Percentiles rank a stretch among this genome's conserved stretches.
phyloP scores from a whole-genome alignment of 2,113 vertebrate species.

The Nothobranchius furzeri region DNA sequence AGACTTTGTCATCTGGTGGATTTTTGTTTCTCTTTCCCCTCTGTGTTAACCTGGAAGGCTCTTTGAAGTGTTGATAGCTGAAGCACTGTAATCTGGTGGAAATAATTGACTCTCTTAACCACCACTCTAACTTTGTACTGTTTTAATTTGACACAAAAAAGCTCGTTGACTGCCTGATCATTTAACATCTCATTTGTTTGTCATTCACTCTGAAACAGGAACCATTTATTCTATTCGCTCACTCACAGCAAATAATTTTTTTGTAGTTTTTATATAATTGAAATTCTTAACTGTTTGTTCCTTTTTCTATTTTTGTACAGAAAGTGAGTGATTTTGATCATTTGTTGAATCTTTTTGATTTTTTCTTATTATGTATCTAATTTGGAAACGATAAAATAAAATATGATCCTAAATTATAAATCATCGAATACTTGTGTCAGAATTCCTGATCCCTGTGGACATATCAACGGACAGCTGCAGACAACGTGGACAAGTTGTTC shows the following conservation, averaged over 20 bases:
- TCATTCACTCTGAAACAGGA: constrained; percentile 4
- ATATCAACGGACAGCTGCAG: background rate
- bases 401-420: background rate
- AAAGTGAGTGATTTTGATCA: too few species aligned
- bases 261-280: background rate
- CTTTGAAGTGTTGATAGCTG: constrained; percentile 75
- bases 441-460: background rate
- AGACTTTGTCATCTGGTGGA: constrained; percentile 71
- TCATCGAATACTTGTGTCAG: background rate
- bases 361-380: too few species aligned
- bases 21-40: constrained; percentile 37
- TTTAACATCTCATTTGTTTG: constrained; percentile 6
- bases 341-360: background rate
- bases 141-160: constrained; percentile 38
- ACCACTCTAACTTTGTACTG: constrained; percentile 36
- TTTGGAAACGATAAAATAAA: too few species aligned
- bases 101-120: constrained; percentile 54
- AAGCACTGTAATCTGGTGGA: constrained; percentile 64
- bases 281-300: background rate
- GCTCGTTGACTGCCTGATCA: constrained; percentile 7
- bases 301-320: background rate
- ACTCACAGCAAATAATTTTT: background rate
- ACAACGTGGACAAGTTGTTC: background rate
- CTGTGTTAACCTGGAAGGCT: constrained; percentile 56
- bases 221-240: background rate